Base-by-base conservation (phyloP, 2,888 invertebrate genomes). In the Dicyrtomina minuta region DNA sequence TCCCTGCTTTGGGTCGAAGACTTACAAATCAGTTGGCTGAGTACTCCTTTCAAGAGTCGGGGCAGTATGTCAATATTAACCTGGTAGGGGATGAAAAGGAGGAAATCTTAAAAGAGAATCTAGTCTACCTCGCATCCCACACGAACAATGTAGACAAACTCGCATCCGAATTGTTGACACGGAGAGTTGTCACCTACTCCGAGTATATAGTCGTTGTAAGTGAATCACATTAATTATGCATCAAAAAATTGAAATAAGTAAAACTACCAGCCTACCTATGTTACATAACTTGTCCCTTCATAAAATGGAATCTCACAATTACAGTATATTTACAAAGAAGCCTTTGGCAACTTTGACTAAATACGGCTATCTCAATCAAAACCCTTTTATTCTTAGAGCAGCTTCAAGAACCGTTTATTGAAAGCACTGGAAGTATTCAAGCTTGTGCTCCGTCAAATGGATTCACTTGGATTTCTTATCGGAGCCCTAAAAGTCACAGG, bases 81-180 rank as follows among this genome's bases (percentile, higher is more conserved):
- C n/a, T 1, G 17, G 6, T 24, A 1, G 43, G 20, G 13, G 27
- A 27, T 2, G 64, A 65, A n/a, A 65, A 53, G 53, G 53, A 65
- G 13, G 64, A 65, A 15, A 65, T 65, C n/a, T 24, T 65, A 17
- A 65, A 65, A 22, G 53, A 65, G n/a, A 65, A 65, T 65, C 27
- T 65, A 12, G n/a, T 65, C 41, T 65, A 65, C n/a, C 15, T 65
- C 0, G 64, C 64, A 1, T 17, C 33, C 10, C 24, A 51, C 41
- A 65, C 53, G 0, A 27, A 53, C 8, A 51, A 65, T 55, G 64
- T 65, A 17, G 53, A 65, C 26, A 26, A 41, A 65, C n/a, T 65
- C 6, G 13, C 49, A 17, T 10, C n/a, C 1, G 64, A 65, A 20
- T 51, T 65, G 22, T 22, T 20, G 15, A 4, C 26, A 1, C 10